phyloP scores from a whole-genome alignment of 2,888 invertebrate species.

The Athrips mouffetella region DNA sequence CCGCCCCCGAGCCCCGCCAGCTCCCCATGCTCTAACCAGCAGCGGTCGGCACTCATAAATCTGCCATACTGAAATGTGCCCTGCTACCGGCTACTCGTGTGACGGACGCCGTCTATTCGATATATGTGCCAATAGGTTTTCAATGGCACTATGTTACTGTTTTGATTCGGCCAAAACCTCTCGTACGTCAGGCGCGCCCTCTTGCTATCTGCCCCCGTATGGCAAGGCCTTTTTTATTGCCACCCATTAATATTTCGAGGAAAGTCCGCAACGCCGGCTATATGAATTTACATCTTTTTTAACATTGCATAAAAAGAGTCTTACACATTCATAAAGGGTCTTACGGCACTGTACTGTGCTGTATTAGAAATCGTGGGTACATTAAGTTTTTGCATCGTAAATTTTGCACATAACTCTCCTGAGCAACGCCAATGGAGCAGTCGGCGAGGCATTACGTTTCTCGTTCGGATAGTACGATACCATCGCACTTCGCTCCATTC shows the following conservation, averaged over 20 bases:
- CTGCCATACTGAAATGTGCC: slow-evolving; percentile 71
- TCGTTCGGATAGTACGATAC: slow-evolving; percentile 63
- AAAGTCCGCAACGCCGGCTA: slow-evolving; percentile 29
- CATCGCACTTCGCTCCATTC: slow-evolving; percentile 68
- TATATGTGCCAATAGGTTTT: slow-evolving; percentile 68
- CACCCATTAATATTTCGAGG: slow-evolving; percentile 35
- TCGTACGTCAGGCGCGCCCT: slow-evolving; percentile 39
- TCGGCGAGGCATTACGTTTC: slow-evolving; percentile 54
- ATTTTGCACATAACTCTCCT: slow-evolving; percentile 39
- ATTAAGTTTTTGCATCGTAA: slow-evolving; percentile 33
- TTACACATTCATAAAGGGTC: slow-evolving; percentile 35
- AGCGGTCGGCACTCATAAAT: slow-evolving; percentile 68
- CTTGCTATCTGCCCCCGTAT: slow-evolving; percentile 39
- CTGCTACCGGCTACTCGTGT: slow-evolving; percentile 48
- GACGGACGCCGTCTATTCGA: slow-evolving; percentile 51
- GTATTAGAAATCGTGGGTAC: slow-evolving; percentile 21
- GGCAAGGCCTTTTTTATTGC: slow-evolving; percentile 37
- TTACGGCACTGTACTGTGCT: too few relatives aligned
- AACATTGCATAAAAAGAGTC: slow-evolving; percentile 31
- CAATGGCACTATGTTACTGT: slow-evolving; percentile 48
- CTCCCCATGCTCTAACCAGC: slow-evolving; percentile 55
- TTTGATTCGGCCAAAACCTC: slow-evolving; percentile 43
- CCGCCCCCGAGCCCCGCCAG: slow-evolving; percentile 51
- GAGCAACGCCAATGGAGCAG: slow-evolving; percentile 39
- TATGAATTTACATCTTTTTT: slow-evolving; percentile 39